Evolutionary conservation across 2,888 invertebrate genomes (phyloP), one percentile per base, ranked within the genome.

Genomic region (Tetranychus piercei): DNA sequence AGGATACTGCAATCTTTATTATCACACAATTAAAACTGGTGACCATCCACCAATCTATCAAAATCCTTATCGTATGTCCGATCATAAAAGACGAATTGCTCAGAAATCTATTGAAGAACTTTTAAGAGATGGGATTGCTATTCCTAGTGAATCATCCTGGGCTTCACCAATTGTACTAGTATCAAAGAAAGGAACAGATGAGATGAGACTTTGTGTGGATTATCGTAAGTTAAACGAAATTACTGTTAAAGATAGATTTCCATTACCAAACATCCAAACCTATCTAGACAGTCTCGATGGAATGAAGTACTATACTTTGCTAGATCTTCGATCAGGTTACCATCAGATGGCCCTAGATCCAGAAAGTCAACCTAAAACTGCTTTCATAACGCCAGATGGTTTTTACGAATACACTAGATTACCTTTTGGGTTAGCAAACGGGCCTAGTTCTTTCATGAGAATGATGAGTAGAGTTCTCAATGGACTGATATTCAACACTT

Each of bases 301-400:
- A 1, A 70, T 77, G 1, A 76, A 74, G 23, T 76, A 73, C 65
- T 78, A 79, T 55, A 74, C 77, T 23, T 74, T 73, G 1, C n/a
- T 77, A 64, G 78, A 77, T 22, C 72, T 80, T 55, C 76, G 75
- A 9, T 74, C 75, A 65, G 80, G 80, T n/a, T 81, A 78, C 72
- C 78, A 77, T 71, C 78, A 79, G 71, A 73, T 79, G 15, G 72
- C 76, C 3, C 22, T 81, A 11, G 77, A 71, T 8, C 75, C 77
- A 20, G 72, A 77, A 22, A 78, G 77, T 23, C 76, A 72, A 34
- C 55, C 76, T 1, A 79, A 79, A 34, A 79, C 80, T 2, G 79
- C 79, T 2, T 79, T 80, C 69, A 73, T 75, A 7, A 78, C 77
- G 6, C 73, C 66, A 22, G 43, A 72, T 9, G 79, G 79, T 1